A percentile compares a stretch with the other conserved stretches of the same genome.
These are phyloP conservation scores for Pseudoatta argentina DNA, from an alignment of 1,140 invertebrate genomes.

Conservation along the genomic window DNA sequence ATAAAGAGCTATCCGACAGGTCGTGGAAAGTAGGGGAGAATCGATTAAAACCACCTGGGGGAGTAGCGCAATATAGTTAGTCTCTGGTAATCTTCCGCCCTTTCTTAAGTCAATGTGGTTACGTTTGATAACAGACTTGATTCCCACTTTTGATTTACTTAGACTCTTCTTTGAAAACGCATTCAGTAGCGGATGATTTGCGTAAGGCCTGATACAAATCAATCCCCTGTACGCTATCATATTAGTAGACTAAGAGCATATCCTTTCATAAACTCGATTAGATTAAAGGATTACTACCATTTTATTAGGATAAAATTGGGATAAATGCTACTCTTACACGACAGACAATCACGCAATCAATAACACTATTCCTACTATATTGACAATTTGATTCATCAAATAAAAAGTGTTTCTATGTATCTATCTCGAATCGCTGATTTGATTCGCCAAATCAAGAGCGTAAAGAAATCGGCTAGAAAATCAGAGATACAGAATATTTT, in stretches of 20 bases:
- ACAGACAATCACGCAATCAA: not conserved
- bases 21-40: conserved; percentile 25
- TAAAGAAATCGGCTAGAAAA: conserved; percentile 5
- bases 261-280: conserved; percentile 69
- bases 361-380: not conserved
- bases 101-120: conserved; percentile 20
- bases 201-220: conserved; percentile 26
- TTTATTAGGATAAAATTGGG: conserved; percentile 8
- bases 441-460: not conserved
- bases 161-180: not conserved
- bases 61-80: conserved; percentile 14
- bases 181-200: conserved; percentile 50
- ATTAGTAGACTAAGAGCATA: not conserved
- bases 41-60: conserved; percentile 44
- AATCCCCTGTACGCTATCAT: not conserved
- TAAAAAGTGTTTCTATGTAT: not conserved
- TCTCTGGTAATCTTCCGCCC: conserved; percentile 19
- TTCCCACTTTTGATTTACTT: not conserved
- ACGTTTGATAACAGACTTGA: conserved; percentile 39
- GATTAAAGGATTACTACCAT: conserved; percentile 55
- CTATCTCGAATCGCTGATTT: not conserved
- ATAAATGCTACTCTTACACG: conserved; percentile 11
- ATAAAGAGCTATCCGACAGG: conserved; percentile 31
- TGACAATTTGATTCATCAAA: conserved; percentile 9
- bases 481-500: not conserved